Evolutionary conservation across 2,888 invertebrate species (phyloP).

Genomic region (Cenopis cana): DNA sequence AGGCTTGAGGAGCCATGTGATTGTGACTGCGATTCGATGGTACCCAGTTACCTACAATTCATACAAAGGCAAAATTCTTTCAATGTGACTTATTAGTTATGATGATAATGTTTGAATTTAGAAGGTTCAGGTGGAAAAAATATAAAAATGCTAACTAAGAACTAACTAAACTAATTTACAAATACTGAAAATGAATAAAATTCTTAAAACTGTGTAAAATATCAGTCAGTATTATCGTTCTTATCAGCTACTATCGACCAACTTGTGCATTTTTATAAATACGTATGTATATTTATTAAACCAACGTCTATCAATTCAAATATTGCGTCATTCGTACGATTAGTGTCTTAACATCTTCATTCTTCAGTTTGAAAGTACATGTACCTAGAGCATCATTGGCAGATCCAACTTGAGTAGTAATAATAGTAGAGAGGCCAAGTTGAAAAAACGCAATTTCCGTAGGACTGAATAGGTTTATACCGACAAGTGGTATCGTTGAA

Average conservation of each 20-base stretch:
- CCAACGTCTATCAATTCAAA: background rate
- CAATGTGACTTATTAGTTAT: background rate
- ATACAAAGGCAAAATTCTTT: constrained; percentile 3
- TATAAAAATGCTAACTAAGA: too few relatives aligned
- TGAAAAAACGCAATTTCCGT: too few relatives aligned
- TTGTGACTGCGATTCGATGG: constrained; percentile 6
- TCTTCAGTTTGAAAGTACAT: too few relatives aligned
- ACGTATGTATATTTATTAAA: background rate
- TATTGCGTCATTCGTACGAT: too few relatives aligned
- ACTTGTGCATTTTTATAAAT: constrained; percentile 4
- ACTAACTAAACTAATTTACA: too few relatives aligned
- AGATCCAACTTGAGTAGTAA: too few relatives aligned
- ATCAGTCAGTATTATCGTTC: background rate
- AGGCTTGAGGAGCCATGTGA: constrained; percentile 1
- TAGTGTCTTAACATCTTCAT: too few relatives aligned
- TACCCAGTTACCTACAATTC: too few relatives aligned
- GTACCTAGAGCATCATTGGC: too few relatives aligned
- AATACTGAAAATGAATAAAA: background rate
- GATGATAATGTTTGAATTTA: background rate
- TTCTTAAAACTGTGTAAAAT: background rate
- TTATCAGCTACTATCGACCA: background rate
- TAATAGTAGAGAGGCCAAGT: too few relatives aligned
- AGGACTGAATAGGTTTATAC: too few relatives aligned
- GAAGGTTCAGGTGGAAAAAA: background rate
- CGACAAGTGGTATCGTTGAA: too few relatives aligned